Percentiles rank a stretch among this genome's conserved stretches.
These are phyloP conservation scores for Cepphus grylle DNA, from an alignment of 2,113 vertebrate genomes.

Conservation along the genomic window DNA sequence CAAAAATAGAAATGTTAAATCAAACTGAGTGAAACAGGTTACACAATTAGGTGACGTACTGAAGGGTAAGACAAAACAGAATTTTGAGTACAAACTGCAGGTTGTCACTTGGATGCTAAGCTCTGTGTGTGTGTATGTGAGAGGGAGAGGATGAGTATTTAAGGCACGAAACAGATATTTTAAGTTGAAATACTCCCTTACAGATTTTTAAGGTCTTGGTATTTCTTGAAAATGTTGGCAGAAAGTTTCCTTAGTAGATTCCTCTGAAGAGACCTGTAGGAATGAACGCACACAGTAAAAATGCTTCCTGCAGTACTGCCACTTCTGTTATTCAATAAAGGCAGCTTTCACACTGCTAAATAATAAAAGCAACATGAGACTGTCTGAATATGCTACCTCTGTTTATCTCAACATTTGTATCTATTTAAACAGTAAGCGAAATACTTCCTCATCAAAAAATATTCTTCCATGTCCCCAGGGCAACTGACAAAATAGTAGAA, in stretches of 20 bases:
- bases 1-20: neutral
- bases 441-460: neutral
- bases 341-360: neutral
- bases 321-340: neutral
- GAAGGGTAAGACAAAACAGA: neutral
- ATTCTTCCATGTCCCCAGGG: neutral
- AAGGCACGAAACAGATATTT: neutral
- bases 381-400: neutral
- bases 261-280: constrained; percentile 85
- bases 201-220: constrained; percentile 86
- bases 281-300: constrained; percentile 4
- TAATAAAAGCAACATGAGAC: neutral
- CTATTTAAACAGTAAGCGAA: neutral
- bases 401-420: neutral
- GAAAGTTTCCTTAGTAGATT: constrained; percentile 84
- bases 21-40: neutral
- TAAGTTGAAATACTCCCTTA: constrained; percentile 71
- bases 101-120: neutral
- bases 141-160: neutral
- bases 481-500: neutral
- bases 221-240: constrained; percentile 82
- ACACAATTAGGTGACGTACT: neutral
- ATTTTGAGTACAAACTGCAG: neutral
- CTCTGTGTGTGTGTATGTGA: neutral
- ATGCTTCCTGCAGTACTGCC: neutral